Evolutionary conservation across 2,888 invertebrate species (phyloP).

Genomic region (Ormyrus labotus): DNA sequence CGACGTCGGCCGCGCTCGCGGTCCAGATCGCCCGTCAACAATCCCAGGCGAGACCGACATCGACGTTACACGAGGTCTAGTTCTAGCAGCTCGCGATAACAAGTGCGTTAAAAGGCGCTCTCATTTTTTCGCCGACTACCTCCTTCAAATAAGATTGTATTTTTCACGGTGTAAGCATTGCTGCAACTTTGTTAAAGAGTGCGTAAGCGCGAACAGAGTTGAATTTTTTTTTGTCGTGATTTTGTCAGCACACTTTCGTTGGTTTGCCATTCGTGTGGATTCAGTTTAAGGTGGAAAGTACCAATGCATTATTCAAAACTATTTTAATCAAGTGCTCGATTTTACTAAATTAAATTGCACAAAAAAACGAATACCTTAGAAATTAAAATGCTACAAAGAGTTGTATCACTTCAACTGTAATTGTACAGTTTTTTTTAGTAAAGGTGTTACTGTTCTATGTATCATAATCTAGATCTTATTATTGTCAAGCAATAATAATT

Average conservation of each 20-base stretch:
- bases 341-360: too few relatives aligned
- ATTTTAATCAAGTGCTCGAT: neutral
- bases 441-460: too few relatives aligned
- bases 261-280: neutral
- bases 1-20: slow-evolving; percentile 79
- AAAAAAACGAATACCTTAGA: too few relatives aligned
- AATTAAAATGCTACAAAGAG: too few relatives aligned
- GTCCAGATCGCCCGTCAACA: slow-evolving; percentile 77
- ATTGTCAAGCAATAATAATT: too few relatives aligned
- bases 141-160: slow-evolving; percentile 31
- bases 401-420: too few relatives aligned
- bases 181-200: neutral
- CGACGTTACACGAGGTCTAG: slow-evolving; percentile 85
- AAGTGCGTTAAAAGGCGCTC: neutral
- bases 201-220: slow-evolving; percentile 1
- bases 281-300: neutral
- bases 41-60: slow-evolving; percentile 77
- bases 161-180: slow-evolving; percentile 22
- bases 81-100: slow-evolving; percentile 84
- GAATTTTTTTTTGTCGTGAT: neutral
- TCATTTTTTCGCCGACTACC: slow-evolving; percentile 31
- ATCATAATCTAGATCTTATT: too few relatives aligned
- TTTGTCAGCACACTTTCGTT: slow-evolving; percentile 25
- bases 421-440: too few relatives aligned
- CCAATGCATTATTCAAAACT: neutral